Base-by-base conservation (phyloP, 2,888 invertebrate species). In the Anoplius nigerrimus region DNA sequence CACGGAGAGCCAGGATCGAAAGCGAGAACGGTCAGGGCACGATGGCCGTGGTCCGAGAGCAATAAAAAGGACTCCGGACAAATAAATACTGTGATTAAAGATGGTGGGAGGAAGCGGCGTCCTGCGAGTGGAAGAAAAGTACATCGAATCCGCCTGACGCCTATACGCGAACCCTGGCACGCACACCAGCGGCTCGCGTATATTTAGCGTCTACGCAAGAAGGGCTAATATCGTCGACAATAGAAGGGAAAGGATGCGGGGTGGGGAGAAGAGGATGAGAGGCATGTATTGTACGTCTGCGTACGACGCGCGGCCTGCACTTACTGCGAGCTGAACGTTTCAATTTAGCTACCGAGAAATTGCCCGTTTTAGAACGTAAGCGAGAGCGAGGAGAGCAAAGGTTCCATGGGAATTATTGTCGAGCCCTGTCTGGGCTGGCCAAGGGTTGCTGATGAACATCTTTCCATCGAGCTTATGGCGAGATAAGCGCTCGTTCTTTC, bases 231-330 rank as follows among this genome's bases (percentile, higher is more conserved):
- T 51, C 64, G 45, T 21, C 46, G 66, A 69, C 66, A 69, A 72
- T 76, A 60, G 62, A 55, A 72, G 62, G 60, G 59, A 76, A 72
- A 65, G 54, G 66, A 75, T 64, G 67, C 53, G 64, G 72, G 76
- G 60, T 62, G 48, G 60, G 54, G 43, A 55, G 62, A n/a, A n/a
- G n/a, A 53, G 22, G 21, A 64, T 52, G 52, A 48, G 52, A 55
- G 56, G 45, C 59, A 58, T 51, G 43, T 20, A 69, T 57, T 52
- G 52, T 34, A 27, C 48, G 56, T 62, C 27, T 45, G 24, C 43
- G n/a, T n/a, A n/a, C n/a, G n/a, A n/a, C 62, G 34, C 18, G 24
- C 42, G 61, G 20, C 21, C 34, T 45, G 46, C 53, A 46, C 45
- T 61, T 51, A 59, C 20, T 27, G 52, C 34, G 34, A 34, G 11